Base-by-base conservation (phyloP, 2,888 invertebrate genomes). In the Apotomis capreana region DNA sequence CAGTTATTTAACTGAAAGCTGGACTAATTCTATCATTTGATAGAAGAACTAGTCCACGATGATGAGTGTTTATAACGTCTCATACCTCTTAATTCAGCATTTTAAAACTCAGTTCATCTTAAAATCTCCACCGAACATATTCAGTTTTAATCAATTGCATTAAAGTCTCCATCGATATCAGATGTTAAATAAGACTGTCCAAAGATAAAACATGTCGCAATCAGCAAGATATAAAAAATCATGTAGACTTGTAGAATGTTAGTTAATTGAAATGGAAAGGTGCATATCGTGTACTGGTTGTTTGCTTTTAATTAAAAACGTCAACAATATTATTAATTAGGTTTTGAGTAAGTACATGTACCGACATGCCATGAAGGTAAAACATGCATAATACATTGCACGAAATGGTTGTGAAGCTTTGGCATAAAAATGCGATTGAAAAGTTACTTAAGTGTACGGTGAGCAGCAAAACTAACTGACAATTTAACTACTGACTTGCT, bases 161-260 rank as follows among this genome's bases (percentile, higher is more conserved):
- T 12, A 49, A 54, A 49, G 55, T 10, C 13, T 36, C 36, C 15
- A n/a, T 36, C 40, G 4, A 10, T 13, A 37, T 40, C 8, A 0
- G 9, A 54, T 37, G 10, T 44, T 15, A n/a, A n/a, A 3, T 40
- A 13, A 64, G 52, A 55, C 44, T 13, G n/a, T 58, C 1, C 36
- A 49, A 0, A 64, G 58, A 49, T 26, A 36, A 37, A 44, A 3
- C 26, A 51, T 3, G 13, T 60, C 15, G 36, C 36, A 60, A 69
- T 54, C 68, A 54, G 13, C 26, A 51, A 40, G 26, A 55, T 26
- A 61, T 36, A 54, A 61, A 68, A 63, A 13, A 63, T 57, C 60
- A 26, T 58, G 54, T 58, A 44, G 8, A 63, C 63, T 55, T 46
- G 52, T 57, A 58, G 49, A 63, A 69, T 58, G 69, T 69, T 51